These are phyloP conservation scores for Volucella bombylans DNA, from an alignment of 2,888 invertebrate genomes.

Conservation along the genomic window DNA sequence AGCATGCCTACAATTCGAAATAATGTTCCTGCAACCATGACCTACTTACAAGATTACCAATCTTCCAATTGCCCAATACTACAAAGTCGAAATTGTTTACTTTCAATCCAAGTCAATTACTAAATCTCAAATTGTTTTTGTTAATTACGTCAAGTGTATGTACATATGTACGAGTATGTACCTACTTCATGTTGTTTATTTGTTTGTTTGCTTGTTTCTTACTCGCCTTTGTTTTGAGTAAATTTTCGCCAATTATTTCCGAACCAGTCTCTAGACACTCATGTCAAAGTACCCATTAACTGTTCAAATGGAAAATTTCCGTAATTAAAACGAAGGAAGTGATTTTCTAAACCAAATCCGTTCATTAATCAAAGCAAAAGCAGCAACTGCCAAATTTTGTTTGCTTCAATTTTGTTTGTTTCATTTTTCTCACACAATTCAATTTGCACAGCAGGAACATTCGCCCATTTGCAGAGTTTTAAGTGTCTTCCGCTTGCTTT, in stretches of 20 bases:
- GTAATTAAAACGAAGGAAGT: conserved; percentile 6
- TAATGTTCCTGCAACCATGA: conserved; percentile 4
- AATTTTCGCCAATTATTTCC: conserved; percentile 21
- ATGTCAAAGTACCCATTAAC: conserved; percentile 48
- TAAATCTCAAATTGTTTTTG: not conserved
- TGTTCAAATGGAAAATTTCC: not conserved
- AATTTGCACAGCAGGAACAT: conserved; percentile 14
- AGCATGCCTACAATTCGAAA: not conserved
- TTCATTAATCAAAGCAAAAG: conserved; percentile 46
- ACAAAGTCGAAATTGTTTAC: not conserved
- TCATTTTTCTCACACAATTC: conserved; percentile 21
- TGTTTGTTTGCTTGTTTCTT: not conserved
- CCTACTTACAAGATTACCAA: conserved; percentile 20
- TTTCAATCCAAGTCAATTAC: conserved; percentile 10
- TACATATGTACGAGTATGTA: no score
- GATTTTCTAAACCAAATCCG: conserved; percentile 1
- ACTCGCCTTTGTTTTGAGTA: not conserved
- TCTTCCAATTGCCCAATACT: conserved; percentile 14
- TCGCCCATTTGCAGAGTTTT: conserved; percentile 4
- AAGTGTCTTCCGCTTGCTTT: conserved; percentile 33
- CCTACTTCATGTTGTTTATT: not conserved
- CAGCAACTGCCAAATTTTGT: not conserved
- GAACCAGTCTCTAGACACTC: not conserved
- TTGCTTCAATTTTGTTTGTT: conserved; percentile 1
- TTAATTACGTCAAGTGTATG: not conserved